These are phyloP conservation scores for Menidia menidia DNA, from an alignment of 2,797 vertebrate genomes.

Conservation along the genomic window DNA sequence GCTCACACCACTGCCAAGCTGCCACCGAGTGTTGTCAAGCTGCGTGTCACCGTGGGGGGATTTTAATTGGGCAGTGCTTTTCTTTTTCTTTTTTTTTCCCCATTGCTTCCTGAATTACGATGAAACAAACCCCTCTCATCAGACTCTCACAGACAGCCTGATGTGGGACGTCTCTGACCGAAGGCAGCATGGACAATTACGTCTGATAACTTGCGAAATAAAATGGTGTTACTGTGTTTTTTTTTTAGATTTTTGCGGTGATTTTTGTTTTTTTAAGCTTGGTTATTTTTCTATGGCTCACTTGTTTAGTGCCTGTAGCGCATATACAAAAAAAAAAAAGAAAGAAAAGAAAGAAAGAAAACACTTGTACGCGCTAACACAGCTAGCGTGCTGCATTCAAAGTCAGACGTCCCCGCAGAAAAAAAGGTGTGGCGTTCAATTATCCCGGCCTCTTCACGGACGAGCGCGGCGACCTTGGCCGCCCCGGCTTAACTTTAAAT, in stretches of 20 bases:
- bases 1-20: not conserved
- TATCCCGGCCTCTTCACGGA: constrained; percentile 66
- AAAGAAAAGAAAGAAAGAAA: not conserved
- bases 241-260: no score
- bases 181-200: no score
- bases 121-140: no score
- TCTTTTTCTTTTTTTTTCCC: not conserved
- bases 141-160: not conserved
- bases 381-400: constrained; percentile 39
- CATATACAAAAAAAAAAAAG: no score
- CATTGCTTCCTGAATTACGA: not conserved
- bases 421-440: constrained; percentile 69
- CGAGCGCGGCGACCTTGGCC: constrained; percentile 64
- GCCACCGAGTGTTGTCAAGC: not conserved
- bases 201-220: no score
- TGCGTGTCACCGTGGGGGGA: not conserved
- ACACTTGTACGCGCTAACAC: constrained; percentile 27
- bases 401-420: constrained; percentile 44
- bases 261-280: no score
- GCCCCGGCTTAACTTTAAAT: constrained; percentile 63
- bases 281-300: no score
- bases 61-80: not conserved
- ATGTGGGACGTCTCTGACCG: no score
- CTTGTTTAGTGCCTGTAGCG: no score
- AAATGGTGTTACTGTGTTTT: no score